These are phyloP conservation scores for Sitta europaea DNA, from an alignment of 2,113 vertebrate species.

Conservation along the genomic window DNA sequence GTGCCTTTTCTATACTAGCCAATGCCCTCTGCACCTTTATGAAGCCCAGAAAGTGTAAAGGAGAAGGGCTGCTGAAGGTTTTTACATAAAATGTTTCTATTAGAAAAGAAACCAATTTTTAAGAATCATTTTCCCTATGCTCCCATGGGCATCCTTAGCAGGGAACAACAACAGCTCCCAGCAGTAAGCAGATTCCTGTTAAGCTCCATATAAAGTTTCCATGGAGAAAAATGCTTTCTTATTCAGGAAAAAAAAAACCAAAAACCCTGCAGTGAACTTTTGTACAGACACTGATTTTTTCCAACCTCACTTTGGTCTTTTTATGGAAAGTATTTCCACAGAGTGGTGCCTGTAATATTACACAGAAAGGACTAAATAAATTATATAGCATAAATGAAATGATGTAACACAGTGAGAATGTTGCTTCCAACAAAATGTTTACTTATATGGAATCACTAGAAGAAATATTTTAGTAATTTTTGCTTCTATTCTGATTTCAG, in stretches of 20 bases:
- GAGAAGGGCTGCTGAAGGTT: not conserved
- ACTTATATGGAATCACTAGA: constrained; percentile 41
- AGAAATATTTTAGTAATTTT: constrained; percentile 18
- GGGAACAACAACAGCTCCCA: constrained; percentile 10
- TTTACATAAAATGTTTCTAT: not conserved
- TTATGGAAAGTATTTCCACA: constrained; percentile 3
- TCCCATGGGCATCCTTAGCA: not conserved
- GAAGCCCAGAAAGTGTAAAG: not conserved
- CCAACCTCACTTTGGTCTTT: not conserved
- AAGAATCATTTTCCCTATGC: not conserved
- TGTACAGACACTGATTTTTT: not conserved
- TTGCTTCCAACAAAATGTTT: constrained; percentile 26
- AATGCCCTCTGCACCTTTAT: not conserved
- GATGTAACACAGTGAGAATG: not conserved
- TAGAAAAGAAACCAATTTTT: not conserved
- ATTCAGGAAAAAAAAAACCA: constrained; percentile 4
- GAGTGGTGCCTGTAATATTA: not conserved
- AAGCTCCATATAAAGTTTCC: constrained; percentile 11
- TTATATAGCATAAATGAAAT: constrained; percentile 28
- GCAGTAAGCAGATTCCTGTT: constrained; percentile 19
- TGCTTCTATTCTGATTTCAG: constrained; percentile 35
- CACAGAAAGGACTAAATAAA: not conserved
- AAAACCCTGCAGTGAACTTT: constrained; percentile 1
- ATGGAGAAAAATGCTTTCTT: constrained; percentile 47
- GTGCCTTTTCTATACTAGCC: not conserved